Base-by-base conservation (phyloP, 2,888 invertebrate genomes). In the Frankliniella fusca region DNA sequence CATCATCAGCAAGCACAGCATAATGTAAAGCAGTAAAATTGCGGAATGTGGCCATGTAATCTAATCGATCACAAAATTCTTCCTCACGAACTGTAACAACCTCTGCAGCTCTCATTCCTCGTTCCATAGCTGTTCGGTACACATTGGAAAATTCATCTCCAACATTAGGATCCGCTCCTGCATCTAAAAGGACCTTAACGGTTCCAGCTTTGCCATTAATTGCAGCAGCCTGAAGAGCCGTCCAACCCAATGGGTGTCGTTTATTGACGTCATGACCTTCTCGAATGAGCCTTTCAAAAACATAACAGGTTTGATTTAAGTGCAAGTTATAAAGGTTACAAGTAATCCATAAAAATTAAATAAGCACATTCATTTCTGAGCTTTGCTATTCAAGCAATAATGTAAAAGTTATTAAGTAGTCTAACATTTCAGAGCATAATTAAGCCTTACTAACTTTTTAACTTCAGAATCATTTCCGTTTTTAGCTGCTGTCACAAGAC, bases 1-100 rank as follows among this genome's bases (percentile, higher is more conserved):
- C 86, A 84, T 93, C 92, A 88, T 96, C 93, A 2, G 92, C 91
- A 80, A 97, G 89, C 81, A 93, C 95, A 15, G 97, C 96, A 90
- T 97, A 97, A 88, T 97, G 97, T 84, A 97, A 90, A 81, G 96
- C 93, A 82, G 97, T 96, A 89, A 95, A 96, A 54, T 95, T 96
- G 84, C 92, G 90, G 88, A 95, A 97, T 12, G 93, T 93, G 0
- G 94, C 94, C 85, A 92, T 90, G 85, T 91, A 87, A 83, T 88
- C 90, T 87, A 94, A 90, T 80, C 91, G 88, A 85, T 92, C 90
- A 85, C 93, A 93, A 89, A 97, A 97, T 87, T 97, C 95, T 84
- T 94, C 93, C 87, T 96, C 96, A 84, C 97, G 90, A 50, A 91
- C 90, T 88, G 91, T 89, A 84, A 93, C 86, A 81, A 92, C 92